phyloP scores from a whole-genome alignment of 1,140 invertebrate genomes.

The Conus betulinus region DNA sequence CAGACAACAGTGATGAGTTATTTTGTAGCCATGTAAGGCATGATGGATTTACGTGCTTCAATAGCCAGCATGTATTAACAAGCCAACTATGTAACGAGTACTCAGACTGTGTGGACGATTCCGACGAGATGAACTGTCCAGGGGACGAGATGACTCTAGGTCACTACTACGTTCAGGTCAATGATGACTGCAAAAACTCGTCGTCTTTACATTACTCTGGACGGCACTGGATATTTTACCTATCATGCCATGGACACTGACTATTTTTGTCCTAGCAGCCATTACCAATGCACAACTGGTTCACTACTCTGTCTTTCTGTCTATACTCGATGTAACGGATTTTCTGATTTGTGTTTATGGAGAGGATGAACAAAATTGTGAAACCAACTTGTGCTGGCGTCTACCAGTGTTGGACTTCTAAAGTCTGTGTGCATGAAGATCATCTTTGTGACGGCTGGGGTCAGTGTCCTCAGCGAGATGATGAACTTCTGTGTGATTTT shows the following conservation, averaged over 20 bases:
- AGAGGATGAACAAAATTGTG: constrained; percentile 7
- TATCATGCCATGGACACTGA: background rate
- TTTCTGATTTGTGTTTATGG: background rate
- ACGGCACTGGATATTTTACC: background rate
- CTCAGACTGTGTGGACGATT: too few species aligned
- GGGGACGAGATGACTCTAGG: background rate
- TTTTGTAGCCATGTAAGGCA: background rate
- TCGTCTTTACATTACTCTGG: background rate
- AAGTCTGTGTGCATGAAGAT: background rate
- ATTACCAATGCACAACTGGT: background rate
- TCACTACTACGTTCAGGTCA: too few species aligned
- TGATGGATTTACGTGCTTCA: background rate
- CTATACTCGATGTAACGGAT: constrained; percentile 12
- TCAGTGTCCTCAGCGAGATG: constrained; percentile 17
- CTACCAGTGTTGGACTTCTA: constrained; percentile 6
- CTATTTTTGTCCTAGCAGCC: background rate
- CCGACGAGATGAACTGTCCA: too few species aligned
- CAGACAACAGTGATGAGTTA: background rate
- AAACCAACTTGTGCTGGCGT: background rate
- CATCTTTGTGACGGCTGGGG: constrained; percentile 11
- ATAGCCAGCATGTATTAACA: background rate
- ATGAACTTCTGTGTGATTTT: background rate
- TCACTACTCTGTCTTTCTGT: background rate
- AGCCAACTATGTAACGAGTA: too few species aligned
- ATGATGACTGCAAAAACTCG: too few species aligned